Conservation (phyloP, 2,888 invertebrate species). For the Drosophila parthenogenetica region DNA sequence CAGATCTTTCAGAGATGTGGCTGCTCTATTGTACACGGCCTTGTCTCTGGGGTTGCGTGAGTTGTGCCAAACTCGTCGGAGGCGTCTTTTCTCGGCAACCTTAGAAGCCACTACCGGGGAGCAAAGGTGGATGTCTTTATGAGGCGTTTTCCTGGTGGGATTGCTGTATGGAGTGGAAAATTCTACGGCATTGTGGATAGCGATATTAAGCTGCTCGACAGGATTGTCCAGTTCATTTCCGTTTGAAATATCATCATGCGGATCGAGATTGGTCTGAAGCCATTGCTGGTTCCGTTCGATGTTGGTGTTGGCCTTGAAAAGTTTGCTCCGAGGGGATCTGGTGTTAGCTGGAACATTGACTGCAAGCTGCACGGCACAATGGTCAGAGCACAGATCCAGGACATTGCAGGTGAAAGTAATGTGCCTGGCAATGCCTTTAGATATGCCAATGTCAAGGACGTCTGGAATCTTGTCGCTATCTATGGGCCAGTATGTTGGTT, state of each 20-base stretch:
- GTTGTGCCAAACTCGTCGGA: too few relatives aligned
- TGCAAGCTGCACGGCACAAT: neutral
- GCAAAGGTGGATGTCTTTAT: conserved; percentile 48
- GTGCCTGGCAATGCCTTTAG: neutral
- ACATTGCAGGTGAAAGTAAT: neutral
- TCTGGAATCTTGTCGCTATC: neutral
- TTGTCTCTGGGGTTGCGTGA: too few relatives aligned
- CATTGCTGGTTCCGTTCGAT: too few relatives aligned
- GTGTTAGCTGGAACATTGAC: too few relatives aligned
- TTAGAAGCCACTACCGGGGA: conserved; percentile 5
- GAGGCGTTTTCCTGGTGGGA: too few relatives aligned
- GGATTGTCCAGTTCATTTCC: neutral
- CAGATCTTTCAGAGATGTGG: too few relatives aligned
- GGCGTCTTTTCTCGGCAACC: neutral
- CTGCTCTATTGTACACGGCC: too few relatives aligned
- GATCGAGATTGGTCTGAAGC: too few relatives aligned
- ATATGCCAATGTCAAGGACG: neutral
- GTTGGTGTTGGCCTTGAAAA: too few relatives aligned
- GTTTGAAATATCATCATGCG: too few relatives aligned
- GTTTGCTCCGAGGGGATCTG: too few relatives aligned
- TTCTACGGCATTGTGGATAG: neutral
- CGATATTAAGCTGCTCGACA: neutral
- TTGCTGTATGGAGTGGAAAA: neutral
- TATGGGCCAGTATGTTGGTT: conserved; percentile 8
- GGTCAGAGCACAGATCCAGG: neutral